phyloP scores from a whole-genome alignment of 2,113 vertebrate species.

The Coracopsis vasa region DNA sequence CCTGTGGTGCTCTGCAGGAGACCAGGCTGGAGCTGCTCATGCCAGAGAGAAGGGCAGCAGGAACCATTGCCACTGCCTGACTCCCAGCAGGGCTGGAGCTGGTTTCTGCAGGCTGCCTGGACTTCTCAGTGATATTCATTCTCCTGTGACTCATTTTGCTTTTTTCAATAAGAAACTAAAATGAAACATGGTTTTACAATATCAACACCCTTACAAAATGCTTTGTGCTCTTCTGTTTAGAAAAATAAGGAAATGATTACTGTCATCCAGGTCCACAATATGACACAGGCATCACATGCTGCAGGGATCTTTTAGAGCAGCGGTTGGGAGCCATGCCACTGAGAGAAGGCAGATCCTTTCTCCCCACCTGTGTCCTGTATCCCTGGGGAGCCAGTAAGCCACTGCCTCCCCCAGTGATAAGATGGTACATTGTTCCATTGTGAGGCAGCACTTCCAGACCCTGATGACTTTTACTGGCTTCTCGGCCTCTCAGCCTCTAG shows the following conservation, averaged over 20 bases:
- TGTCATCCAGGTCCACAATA: background rate
- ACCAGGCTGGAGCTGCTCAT: background rate
- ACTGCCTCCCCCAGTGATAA: background rate
- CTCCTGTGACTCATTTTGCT: background rate
- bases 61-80: background rate
- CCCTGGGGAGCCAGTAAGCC: background rate
- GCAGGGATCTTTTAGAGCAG: background rate
- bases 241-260: background rate
- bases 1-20: background rate
- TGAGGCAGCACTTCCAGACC: background rate
- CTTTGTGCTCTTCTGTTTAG: background rate
- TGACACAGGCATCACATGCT: background rate
- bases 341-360: background rate
- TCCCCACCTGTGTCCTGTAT: background rate
- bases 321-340: fast-evolving
- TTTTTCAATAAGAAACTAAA: background rate
- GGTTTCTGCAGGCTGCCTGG: background rate
- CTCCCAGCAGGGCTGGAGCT: background rate
- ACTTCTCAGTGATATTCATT: background rate
- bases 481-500: background rate
- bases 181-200: background rate
- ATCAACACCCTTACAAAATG: background rate
- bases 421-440: fast-evolving
- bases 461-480: background rate
- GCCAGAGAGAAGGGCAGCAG: background rate